Conservation (phyloP, 2,113 vertebrate species). For the Odontophorus gujanensis region DNA sequence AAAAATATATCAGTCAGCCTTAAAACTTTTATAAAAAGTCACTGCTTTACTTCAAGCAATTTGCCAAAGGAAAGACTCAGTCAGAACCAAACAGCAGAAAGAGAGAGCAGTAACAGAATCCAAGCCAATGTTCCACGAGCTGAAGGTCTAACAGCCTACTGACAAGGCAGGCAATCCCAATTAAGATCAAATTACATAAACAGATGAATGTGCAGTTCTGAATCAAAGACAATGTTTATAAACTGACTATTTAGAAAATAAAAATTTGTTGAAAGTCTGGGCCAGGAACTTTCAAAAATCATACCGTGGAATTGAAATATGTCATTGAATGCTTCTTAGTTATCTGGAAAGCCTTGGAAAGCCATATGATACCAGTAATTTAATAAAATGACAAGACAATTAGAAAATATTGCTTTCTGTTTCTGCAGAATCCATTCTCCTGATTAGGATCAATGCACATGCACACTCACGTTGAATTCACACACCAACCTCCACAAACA, state of each 20-base stretch:
- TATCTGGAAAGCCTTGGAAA: not conserved
- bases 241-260: not conserved
- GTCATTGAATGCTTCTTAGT: not conserved
- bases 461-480: not conserved
- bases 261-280: not conserved
- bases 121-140: not conserved
- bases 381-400: not conserved
- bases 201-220: not conserved
- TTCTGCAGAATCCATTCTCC: not conserved
- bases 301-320: not conserved
- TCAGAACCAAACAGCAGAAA: not conserved
- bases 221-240: not conserved
- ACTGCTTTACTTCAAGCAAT: not conserved
- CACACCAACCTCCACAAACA: not conserved
- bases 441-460: not conserved
- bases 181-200: slow-evolving; percentile 14
- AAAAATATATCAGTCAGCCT: not conserved
- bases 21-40: not conserved
- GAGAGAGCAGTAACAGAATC: not conserved
- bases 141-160: slow-evolving; percentile 7
- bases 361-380: not conserved
- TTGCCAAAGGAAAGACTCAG: not conserved
- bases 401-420: not conserved
- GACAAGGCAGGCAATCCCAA: slow-evolving; percentile 11
- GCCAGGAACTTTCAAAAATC: not conserved